Evolutionary conservation across 2,888 invertebrate genomes (phyloP).

Genomic region (Oeneis ivallda): DNA sequence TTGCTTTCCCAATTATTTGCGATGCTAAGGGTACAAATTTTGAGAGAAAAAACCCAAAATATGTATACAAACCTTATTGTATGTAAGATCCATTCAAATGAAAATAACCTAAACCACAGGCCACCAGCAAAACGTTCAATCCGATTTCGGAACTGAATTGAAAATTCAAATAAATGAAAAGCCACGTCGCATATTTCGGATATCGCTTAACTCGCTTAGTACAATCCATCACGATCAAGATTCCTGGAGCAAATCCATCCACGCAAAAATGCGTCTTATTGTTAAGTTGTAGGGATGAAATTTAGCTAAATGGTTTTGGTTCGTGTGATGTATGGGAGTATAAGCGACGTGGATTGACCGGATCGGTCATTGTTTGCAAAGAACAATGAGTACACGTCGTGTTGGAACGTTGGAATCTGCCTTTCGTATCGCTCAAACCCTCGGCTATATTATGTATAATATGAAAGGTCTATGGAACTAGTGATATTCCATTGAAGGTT

Average conservation of each 20-base stretch:
- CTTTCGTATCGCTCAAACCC: slow-evolving; percentile 53
- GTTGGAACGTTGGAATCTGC: slow-evolving; percentile 55
- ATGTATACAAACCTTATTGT: neutral
- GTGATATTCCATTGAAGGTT: neutral
- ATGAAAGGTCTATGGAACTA: slow-evolving; percentile 9
- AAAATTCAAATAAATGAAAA: slow-evolving; percentile 32
- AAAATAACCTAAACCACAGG: slow-evolving; percentile 9
- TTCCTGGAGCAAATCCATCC: slow-evolving; percentile 15
- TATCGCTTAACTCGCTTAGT: slow-evolving; percentile 33
- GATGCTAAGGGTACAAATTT: neutral
- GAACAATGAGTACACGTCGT: slow-evolving; percentile 59
- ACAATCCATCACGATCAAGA: slow-evolving; percentile 29
- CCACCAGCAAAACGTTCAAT: slow-evolving; percentile 17
- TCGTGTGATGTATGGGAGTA: slow-evolving; percentile 16
- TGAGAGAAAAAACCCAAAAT: neutral
- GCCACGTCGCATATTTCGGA: slow-evolving; percentile 34
- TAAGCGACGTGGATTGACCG: slow-evolving; percentile 36
- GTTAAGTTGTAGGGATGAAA: neutral
- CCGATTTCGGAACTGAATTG: slow-evolving; percentile 19
- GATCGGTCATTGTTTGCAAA: slow-evolving; percentile 57
- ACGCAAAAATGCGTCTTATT: slow-evolving; percentile 21
- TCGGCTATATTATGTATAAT: slow-evolving; percentile 34
- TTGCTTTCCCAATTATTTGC: too few relatives aligned
- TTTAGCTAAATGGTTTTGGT: slow-evolving; percentile 4
- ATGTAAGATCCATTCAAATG: neutral